phyloP scores from a whole-genome alignment of 2,888 invertebrate species.

The Idaea aversata region DNA sequence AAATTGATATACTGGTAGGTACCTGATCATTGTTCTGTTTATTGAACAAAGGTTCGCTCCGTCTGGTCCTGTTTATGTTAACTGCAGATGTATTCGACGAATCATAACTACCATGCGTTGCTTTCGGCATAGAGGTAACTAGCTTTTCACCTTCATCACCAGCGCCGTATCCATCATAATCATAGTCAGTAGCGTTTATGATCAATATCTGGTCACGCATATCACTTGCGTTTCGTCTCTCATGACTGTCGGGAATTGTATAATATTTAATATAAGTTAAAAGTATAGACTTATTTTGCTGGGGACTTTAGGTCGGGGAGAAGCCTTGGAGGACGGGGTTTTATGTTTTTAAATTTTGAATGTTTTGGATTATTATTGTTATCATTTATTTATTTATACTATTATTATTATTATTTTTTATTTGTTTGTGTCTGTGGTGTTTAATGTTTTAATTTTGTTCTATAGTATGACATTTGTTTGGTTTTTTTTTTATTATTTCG shows the following conservation, averaged over 20 bases:
- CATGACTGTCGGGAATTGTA: slow-evolving; percentile 33
- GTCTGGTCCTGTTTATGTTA: slow-evolving; percentile 41
- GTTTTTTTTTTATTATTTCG: no score
- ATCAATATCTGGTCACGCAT: slow-evolving; percentile 46
- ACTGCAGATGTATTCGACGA: slow-evolving; percentile 23
- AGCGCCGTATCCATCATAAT: slow-evolving; percentile 45
- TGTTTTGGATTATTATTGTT: no score
- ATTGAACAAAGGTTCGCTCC: slow-evolving; percentile 52
- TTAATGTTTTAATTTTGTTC: no score
- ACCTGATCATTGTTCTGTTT: slow-evolving; percentile 60
- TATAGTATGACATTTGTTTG: no score
- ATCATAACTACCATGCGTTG: slow-evolving; percentile 27
- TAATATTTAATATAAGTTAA: no score
- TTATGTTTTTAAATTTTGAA: no score
- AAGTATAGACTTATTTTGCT: no score
- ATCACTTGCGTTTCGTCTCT: slow-evolving; percentile 48
- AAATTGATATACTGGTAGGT: slow-evolving; percentile 29
- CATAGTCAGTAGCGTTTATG: slow-evolving; percentile 53
- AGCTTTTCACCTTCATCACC: slow-evolving; percentile 44
- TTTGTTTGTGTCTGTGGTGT: no score
- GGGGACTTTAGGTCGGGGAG: no score
- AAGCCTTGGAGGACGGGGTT: no score
- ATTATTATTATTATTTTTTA: no score
- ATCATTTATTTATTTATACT: no score
- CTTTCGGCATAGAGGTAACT: slow-evolving; percentile 38